Evolutionary conservation across 2,888 invertebrate genomes (phyloP).

Genomic region (Lasioglossum figueresi): DNA sequence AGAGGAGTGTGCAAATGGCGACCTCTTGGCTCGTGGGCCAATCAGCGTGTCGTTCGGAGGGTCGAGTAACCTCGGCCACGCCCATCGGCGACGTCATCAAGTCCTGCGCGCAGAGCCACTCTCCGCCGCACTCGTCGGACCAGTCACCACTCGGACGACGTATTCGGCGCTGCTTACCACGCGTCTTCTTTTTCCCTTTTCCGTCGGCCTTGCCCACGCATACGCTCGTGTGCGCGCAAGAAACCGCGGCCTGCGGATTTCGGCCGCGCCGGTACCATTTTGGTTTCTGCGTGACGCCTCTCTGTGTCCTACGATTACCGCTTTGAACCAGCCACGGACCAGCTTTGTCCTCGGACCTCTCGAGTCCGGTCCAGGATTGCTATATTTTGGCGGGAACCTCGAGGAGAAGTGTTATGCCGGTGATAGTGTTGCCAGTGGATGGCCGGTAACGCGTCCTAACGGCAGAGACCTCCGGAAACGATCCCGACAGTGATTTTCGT

Average conservation of each 20-base stretch:
- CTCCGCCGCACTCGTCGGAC: conserved; percentile 46
- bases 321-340: background rate
- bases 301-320: background rate
- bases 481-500: background rate
- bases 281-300: background rate
- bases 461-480: background rate
- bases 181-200: conserved; percentile 55
- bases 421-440: conserved; percentile 42
- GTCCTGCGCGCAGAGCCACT: conserved; percentile 62
- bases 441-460: background rate
- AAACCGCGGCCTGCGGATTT: background rate
- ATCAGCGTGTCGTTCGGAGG: conserved; percentile 56
- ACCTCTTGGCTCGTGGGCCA: conserved; percentile 60
- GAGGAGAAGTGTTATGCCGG: conserved; percentile 30
- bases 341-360: no score
- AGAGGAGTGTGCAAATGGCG: conserved; percentile 72
- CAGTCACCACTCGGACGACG: conserved; percentile 70
- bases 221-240: conserved; percentile 4
- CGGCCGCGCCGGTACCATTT: background rate
- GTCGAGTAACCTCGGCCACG: conserved; percentile 59
- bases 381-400: conserved; percentile 54
- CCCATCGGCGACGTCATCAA: conserved; percentile 63
- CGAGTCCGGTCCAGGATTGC: background rate
- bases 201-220: conserved; percentile 10
- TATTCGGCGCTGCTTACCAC: conserved; percentile 62